Percentiles rank a stretch among this genome's conserved stretches.
phyloP scores from a whole-genome alignment of 2,113 vertebrate species.

The Gavialis gangeticus region DNA sequence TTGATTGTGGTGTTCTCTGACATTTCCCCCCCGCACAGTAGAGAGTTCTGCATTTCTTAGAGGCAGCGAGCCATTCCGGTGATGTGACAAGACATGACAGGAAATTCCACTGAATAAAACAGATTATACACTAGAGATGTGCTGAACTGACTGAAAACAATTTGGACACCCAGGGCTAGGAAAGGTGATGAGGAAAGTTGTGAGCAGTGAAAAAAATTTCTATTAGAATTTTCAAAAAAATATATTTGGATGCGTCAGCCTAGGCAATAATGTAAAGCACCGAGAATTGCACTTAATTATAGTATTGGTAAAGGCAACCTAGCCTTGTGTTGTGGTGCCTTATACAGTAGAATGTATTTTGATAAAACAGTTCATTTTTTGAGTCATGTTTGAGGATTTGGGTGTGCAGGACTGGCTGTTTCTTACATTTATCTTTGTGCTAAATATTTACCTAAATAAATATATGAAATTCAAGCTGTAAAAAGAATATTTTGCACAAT shows the following conservation, averaged over 20 bases:
- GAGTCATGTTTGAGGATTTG: neutral
- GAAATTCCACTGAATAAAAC: slow-evolving; percentile 67
- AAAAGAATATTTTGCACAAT: neutral
- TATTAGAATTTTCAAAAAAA: neutral
- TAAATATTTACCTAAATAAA: neutral
- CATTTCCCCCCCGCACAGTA: neutral
- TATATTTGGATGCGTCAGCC: neutral
- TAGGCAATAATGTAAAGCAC: neutral
- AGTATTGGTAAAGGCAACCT: neutral
- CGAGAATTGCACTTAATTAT: neutral
- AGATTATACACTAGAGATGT: slow-evolving; percentile 58
- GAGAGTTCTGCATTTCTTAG: slow-evolving; percentile 49
- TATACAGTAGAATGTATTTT: neutral
- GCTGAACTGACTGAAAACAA: slow-evolving; percentile 62
- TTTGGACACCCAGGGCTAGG: slow-evolving; percentile 40
- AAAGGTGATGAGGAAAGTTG: slow-evolving; percentile 45
- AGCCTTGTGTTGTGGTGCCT: neutral
- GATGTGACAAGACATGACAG: slow-evolving; percentile 53
- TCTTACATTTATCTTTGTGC: neutral
- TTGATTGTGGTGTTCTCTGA: slow-evolving; percentile 34
- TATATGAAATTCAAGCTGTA: neutral
- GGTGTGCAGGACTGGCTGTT: neutral
- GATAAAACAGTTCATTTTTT: neutral
- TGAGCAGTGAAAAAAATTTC: slow-evolving; percentile 18
- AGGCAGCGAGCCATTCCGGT: slow-evolving; percentile 48